Evolutionary conservation across 2,113 vertebrate species (phyloP), one percentile per base, ranked within the genome.

Genomic region (Pseudorasbora parva): DNA sequence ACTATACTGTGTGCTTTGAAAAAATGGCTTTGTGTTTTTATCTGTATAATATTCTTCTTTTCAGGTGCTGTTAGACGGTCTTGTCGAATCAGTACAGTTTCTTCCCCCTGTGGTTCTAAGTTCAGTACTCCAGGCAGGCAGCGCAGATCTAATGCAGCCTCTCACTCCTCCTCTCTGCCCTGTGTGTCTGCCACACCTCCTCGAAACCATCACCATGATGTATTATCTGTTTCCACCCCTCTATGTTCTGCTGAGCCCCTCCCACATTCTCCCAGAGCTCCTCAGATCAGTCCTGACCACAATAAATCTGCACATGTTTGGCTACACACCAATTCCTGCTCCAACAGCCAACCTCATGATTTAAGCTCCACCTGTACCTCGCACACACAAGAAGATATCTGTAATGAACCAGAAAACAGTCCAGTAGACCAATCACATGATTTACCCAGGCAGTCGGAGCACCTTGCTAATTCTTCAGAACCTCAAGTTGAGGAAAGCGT

Each of bases 61-160:
- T 4, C 78, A 93, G 93, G 84, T 87, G 84, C 82, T 21, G 33
- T 88, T n/a, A 90, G 92, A 79, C 89, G 88, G 87, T 92, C 93
- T 0, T 89, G 88, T 47, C 89, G 90, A 3, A 83, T 89, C 8
- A 90, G 88, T 56, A 83, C 81, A 0, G 89, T 87, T 0, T 74
- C 83, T 43, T 92, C 91, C 14, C 90, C 93, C 12, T 49, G 82
- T 1, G 33, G n/a, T 57, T 73, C 87, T 25, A 85, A 56, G 25
- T 78, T 85, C 19, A 83, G 85, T 54, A 89, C 93, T 8, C 92
- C 94, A 0, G 82, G 89, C 57, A 91, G 89, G 25, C 84, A 81
- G 23, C 84, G 85, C 0, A 86, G 51, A 6, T 90, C 91, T 7
- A 68, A 79, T 0, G 89, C 88, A 0, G 41, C 84, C 82, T 37